Evolutionary conservation across 1,140 invertebrate genomes (phyloP).

Genomic region (Stegodyphus mimosarum): DNA sequence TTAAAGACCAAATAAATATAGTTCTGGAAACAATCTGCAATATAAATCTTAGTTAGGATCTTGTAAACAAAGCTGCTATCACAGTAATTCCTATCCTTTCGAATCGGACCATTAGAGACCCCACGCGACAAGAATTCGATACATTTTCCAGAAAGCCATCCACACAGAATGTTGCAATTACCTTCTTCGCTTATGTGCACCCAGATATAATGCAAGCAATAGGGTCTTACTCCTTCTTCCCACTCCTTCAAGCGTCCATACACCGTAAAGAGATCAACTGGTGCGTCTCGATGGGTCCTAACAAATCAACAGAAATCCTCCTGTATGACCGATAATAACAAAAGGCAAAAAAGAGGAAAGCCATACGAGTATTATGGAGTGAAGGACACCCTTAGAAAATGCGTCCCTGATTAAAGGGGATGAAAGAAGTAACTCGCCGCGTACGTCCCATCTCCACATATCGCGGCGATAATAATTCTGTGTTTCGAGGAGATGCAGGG

Average conservation of each 20-base stretch:
- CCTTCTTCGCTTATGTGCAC: neutral
- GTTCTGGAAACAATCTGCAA: too few species aligned
- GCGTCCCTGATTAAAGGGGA: neutral
- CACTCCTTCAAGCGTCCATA: neutral
- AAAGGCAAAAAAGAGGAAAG: constrained; percentile 6
- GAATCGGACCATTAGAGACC: too few species aligned
- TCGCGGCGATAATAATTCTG: too few species aligned
- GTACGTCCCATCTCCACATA: too few species aligned
- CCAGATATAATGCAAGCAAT: constrained; percentile 24
- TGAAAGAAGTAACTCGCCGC: neutral
- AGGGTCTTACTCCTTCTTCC: neutral
- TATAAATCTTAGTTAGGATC: too few species aligned
- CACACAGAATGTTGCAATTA: too few species aligned
- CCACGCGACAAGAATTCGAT: too few species aligned
- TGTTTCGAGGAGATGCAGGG: too few species aligned
- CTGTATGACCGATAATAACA: constrained; percentile 15
- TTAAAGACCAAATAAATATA: too few species aligned
- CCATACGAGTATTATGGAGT: neutral
- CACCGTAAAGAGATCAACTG: constrained; percentile 33
- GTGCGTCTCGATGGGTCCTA: constrained; percentile 20
- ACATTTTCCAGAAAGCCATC: too few species aligned
- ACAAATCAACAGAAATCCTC: constrained; percentile 32
- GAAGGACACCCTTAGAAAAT: neutral
- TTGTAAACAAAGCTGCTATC: too few species aligned
- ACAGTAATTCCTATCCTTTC: too few species aligned